Base-by-base conservation (phyloP, 2,888 invertebrate genomes). In the Amaurobius ferox region DNA sequence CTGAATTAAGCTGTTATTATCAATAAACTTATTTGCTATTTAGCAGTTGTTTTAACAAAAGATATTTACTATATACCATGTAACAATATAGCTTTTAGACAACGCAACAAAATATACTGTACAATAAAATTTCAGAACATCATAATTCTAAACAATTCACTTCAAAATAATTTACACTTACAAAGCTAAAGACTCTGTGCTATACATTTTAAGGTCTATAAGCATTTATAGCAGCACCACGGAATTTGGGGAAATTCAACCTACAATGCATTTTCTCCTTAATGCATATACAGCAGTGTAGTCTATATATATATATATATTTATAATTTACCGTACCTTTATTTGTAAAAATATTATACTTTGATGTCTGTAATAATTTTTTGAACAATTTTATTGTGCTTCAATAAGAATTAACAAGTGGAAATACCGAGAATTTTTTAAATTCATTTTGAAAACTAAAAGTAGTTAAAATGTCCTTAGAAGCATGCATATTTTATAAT, bases 111-210 rank as follows among this genome's bases (percentile, higher is more conserved):
- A 73, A 62, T 39, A 26, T 78, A 78, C 68, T 48, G 19, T 68
- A 68, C 55, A 78, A 78, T 70, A 62, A 67, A 61, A n/a, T 13
- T 62, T 68, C 28, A 35, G 7, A 70, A 70, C 70, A 29, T 28
- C n/a, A 39, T 62, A 39, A 39, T 55, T 35, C 35, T 39, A 78
- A 70, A 70, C 32, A 70, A 55, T 19, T 77, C 26, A 26, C 30
- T 48, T 78, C 23, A 78, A 78, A 78, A 62, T 70, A 61, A 64
- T 28, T 72, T 79, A 64, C 23, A 70, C 62, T 28, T 39, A 39
- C 39, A 61, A 32, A 72, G 48, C 48, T 76, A 70, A 71, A 70
- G 68, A 78, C 55, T 78, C 77, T 61, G 68, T 39, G 19, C 61
- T 68, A 68, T n/a, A 61, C 32, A 32, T 48, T 32, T 48, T 67